A percentile compares a stretch with the other conserved stretches of the same genome.
Evolutionary conservation across 2,888 invertebrate genomes (phyloP).

Genomic region (Pseudococcus viburni): DNA sequence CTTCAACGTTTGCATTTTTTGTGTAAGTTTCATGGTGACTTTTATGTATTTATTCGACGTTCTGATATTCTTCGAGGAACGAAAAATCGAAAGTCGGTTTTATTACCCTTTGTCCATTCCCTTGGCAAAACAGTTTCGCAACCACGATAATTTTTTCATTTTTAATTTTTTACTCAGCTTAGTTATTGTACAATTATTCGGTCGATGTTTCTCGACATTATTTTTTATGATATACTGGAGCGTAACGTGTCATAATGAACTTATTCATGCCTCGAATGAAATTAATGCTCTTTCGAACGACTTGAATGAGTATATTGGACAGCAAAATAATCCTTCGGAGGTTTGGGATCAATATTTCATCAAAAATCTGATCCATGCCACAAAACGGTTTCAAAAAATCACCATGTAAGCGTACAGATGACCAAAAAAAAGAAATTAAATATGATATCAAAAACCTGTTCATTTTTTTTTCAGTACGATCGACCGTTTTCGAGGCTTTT

Average conservation of each 20-base stretch:
- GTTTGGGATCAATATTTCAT: neutral
- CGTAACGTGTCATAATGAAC: neutral
- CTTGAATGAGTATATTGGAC: neutral
- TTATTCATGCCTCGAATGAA: neutral
- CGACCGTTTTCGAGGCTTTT: neutral
- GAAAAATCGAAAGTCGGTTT: neutral
- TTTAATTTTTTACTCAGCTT: neutral
- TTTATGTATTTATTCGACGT: neutral
- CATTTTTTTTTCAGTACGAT: neutral
- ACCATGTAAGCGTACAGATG: too few species aligned
- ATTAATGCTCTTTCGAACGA: neutral
- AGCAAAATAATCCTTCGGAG: neutral
- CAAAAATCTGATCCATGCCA: neutral
- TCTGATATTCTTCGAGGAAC: neutral
- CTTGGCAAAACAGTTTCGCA: neutral
- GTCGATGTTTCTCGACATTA: neutral
- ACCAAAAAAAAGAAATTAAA: neutral
- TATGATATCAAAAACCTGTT: neutral
- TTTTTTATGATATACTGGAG: neutral
- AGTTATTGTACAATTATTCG: neutral
- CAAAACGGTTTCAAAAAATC: too few species aligned
- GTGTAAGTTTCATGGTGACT: neutral
- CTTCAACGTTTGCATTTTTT: neutral
- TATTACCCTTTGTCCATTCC: neutral
- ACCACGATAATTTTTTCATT: neutral